Base-by-base conservation (phyloP, 2,113 vertebrate species). In the Thunnus thynnus region DNA sequence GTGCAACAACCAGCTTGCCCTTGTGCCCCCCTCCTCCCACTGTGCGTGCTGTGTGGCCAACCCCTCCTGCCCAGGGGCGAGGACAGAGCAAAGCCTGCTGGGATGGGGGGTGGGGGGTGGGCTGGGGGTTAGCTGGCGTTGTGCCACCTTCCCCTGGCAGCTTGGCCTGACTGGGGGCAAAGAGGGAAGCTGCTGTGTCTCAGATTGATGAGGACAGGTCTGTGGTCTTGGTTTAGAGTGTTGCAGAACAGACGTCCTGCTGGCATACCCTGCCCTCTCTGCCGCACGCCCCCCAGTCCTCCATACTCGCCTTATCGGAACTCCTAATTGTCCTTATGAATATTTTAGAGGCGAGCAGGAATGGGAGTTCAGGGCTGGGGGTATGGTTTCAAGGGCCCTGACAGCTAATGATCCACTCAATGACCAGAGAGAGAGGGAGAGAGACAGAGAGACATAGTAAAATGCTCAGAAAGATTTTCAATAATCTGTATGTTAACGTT, bases 241-340 rank as follows among this genome's bases (percentile, higher is more conserved):
- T 91, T 92, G 64, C 85, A 92, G 88, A 81, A 86, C 89, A 90
- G 91, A 93, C 83, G 74, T 78, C 90, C 92, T 91, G 89, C 93
- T 95, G 92, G 89, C 92, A 93, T 85, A 91, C 91, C 93, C 92
- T 95, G 93, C 92, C 91, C 88, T 95, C 92, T 91, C 84, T 82
- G 81, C 82, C n/a, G 67, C 80, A 51, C 66, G 65, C 86, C 79
- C 74, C 82, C 87, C 88, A 67, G 85, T 86, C 89, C 88, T 88
- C 89, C 87, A 70, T 91, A 88, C 88, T 88, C 84, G 88, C 91
- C 91, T 95, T 95, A 95, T 94, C 91, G 93, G 94, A 95, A 94
- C 94, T 95, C 91, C 94, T 95, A 93, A 95, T 94, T 95, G 95
- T 92, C 92, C 93, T 95, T 91, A 95, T 96, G 95, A 95, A 95